Conservation (phyloP, 2,113 vertebrate genomes). For the Mus musculus region GRCm39 chr7:119502501-119503000, state of each 20-base stretch:
- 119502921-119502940: background rate
- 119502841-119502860: background rate
- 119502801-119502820: background rate
- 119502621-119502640: background rate
- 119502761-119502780: background rate
- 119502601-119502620: background rate
- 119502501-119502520: background rate
- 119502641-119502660: background rate
- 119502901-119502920: background rate
- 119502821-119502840: slow-evolving; percentile 2
- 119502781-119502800: background rate
- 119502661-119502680: background rate
- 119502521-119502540: background rate
- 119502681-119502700: background rate
- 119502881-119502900: slow-evolving; percentile 13
- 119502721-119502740: background rate
- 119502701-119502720: background rate
- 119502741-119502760: slow-evolving; percentile 27
- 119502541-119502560: background rate
- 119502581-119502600: background rate
- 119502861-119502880: slow-evolving; percentile 4
- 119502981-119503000: slow-evolving; percentile 9
- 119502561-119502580: no score
- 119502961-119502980: background rate
- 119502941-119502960: background rate